Evolutionary conservation across 35 echinoderm and acorn worm genomes (phyloP).

Genomic region (Lytechinus variegatus): DNA sequence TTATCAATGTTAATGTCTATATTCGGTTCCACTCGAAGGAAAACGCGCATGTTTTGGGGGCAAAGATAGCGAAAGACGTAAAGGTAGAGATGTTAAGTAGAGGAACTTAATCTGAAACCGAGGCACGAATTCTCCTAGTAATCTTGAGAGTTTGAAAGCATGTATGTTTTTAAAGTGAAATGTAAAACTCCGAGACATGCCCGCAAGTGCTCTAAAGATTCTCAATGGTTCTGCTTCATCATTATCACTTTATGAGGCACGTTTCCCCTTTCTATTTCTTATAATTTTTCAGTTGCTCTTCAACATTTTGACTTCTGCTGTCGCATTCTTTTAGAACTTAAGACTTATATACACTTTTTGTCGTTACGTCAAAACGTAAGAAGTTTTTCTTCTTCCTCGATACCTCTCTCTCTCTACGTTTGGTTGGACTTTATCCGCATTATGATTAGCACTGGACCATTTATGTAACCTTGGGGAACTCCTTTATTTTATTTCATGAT

Average conservation of each 20-base stretch:
- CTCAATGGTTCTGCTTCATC: not conserved
- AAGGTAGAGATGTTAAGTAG: not conserved
- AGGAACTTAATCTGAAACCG: not conserved
- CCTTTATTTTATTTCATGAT: too few species aligned
- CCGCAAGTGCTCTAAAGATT: not conserved
- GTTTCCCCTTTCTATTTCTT: not conserved
- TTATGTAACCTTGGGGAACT: too few species aligned
- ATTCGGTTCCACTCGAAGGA: not conserved
- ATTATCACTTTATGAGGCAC: not conserved
- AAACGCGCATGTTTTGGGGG: not conserved
- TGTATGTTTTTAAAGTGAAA: not conserved
- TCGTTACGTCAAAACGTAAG: too few species aligned
- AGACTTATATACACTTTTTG: too few species aligned
- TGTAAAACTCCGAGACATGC: not conserved
- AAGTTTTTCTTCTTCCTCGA: too few species aligned
- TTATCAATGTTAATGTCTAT: not conserved
- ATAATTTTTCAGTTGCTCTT: not conserved
- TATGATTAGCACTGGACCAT: too few species aligned
- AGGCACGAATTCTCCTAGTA: not conserved
- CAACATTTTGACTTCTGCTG: too few species aligned
- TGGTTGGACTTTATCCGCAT: too few species aligned
- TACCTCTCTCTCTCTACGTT: too few species aligned
- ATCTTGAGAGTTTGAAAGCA: constrained; percentile 18
- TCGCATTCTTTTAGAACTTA: too few species aligned
- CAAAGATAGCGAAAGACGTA: not conserved